Conservation (phyloP, 1,140 invertebrate species). For the Brachionus manjavacas region DNA sequence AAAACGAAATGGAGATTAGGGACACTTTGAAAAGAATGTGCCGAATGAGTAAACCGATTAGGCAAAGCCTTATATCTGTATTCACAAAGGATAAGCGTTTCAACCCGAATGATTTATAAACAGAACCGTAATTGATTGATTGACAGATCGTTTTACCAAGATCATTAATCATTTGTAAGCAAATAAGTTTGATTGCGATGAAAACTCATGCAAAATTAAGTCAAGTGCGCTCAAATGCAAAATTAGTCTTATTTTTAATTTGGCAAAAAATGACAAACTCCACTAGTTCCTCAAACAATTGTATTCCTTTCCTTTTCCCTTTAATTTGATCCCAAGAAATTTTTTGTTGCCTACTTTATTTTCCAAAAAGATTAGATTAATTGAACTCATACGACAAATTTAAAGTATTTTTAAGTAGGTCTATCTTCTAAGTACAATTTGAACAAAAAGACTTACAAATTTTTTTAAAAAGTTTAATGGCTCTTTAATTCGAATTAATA, state of each 20-base stretch:
- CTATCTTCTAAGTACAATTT: not conserved
- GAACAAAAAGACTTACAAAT: not conserved
- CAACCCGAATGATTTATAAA: not conserved
- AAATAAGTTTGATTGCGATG: not conserved
- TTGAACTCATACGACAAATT: not conserved
- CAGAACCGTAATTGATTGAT: conserved; percentile 23
- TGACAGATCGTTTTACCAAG: not conserved
- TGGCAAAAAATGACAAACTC: not conserved
- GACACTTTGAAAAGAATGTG: not conserved
- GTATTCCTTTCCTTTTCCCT: not conserved
- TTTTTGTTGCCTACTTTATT: too few relatives aligned
- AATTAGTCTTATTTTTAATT: not conserved
- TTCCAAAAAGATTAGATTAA: not conserved
- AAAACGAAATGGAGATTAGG: not conserved
- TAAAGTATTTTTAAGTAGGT: not conserved
- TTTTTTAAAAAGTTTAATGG: not conserved
- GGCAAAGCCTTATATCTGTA: not conserved
- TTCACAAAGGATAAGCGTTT: not conserved
- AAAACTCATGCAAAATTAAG: not conserved
- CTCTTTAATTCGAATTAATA: not conserved
- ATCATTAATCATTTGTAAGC: conserved; percentile 14
- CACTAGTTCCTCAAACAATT: not conserved
- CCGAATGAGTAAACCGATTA: not conserved
- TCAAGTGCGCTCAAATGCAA: not conserved
- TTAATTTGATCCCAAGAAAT: not conserved